These are phyloP conservation scores for Saccostrea echinata DNA, from an alignment of 1,140 invertebrate species.

Conservation along the genomic window DNA sequence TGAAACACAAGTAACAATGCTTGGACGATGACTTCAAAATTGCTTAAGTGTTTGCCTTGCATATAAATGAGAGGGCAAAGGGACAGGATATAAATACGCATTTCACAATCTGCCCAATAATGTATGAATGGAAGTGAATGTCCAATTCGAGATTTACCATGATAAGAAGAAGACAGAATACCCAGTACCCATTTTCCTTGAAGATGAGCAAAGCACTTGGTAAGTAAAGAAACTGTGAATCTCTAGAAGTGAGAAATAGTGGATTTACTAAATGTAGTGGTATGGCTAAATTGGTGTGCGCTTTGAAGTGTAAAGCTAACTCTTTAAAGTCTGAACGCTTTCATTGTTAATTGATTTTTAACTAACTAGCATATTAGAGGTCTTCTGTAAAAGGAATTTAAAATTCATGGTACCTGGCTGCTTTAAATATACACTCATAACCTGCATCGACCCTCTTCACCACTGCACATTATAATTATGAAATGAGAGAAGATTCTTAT, in stretches of 20 bases:
- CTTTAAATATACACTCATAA: neutral
- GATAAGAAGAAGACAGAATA: neutral
- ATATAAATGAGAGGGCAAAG: neutral
- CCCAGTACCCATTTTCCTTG: neutral
- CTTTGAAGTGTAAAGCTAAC: neutral
- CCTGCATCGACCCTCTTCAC: neutral
- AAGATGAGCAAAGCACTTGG: neutral
- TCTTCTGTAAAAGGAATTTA: neutral
- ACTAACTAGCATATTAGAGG: neutral
- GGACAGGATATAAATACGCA: neutral
- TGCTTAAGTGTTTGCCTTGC: conserved; percentile 1
- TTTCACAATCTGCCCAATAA: no score
- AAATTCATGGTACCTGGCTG: neutral
- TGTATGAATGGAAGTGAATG: neutral
- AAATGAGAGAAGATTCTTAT: neutral
- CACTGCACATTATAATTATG: neutral
- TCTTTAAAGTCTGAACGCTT: neutral
- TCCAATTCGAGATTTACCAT: neutral
- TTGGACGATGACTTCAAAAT: neutral
- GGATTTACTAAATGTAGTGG: neutral
- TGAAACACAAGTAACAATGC: neutral
- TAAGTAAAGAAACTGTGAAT: neutral
- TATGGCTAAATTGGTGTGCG: neutral
- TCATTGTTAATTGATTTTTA: neutral
- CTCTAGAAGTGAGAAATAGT: neutral